These are phyloP conservation scores for Onychomys arenicola DNA, from an alignment of 2,797 vertebrate genomes.

Conservation along the genomic window DNA sequence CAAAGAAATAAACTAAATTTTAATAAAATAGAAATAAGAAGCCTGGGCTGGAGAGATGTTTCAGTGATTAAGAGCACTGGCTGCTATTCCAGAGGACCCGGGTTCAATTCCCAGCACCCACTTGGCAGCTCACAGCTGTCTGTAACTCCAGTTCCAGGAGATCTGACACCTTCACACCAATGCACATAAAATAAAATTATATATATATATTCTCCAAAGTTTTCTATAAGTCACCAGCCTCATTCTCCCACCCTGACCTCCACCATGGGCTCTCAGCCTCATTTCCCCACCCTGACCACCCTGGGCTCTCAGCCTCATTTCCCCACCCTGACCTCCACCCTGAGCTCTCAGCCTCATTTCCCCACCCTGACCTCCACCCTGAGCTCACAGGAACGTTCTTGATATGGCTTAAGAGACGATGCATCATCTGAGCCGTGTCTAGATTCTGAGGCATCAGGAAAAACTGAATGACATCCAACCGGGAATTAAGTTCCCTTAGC, in stretches of 20 bases:
- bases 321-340: neutral
- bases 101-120: no score
- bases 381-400: slow-evolving; percentile 93
- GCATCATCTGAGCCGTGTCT: slow-evolving; percentile 91
- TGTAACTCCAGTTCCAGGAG: no score
- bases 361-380: neutral
- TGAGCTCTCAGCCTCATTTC: slow-evolving; percentile 84
- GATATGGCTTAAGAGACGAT: slow-evolving; percentile 93
- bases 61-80: no score
- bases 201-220: neutral
- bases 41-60: no score
- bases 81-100: no score
- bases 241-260: neutral
- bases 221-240: neutral
- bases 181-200: no score
- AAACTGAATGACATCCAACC: slow-evolving; percentile 96
- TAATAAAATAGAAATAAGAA: neutral
- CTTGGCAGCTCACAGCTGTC: no score
- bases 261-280: slow-evolving; percentile 84
- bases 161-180: no score
- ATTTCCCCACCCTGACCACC: neutral
- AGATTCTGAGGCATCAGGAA: slow-evolving; percentile 94
- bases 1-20: neutral
- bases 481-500: slow-evolving; percentile 90
- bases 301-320: slow-evolving; percentile 55